Evolutionary conservation across 2,888 invertebrate genomes (phyloP).

Genomic region (Drosophila longiperda): DNA sequence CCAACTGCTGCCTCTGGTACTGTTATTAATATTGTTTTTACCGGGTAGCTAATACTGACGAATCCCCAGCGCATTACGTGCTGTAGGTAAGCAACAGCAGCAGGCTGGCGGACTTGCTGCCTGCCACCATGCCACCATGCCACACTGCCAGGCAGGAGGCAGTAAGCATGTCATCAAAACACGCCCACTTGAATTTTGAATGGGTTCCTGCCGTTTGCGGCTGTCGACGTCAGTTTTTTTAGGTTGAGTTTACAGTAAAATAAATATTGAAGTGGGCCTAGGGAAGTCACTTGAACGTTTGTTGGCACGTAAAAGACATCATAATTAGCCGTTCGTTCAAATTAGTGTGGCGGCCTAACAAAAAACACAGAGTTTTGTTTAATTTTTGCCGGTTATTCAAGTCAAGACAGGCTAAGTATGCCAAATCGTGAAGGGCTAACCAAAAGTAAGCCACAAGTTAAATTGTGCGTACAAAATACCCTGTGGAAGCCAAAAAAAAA

Average conservation of each 20-base stretch:
- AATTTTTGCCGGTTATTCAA: conserved; percentile 7
- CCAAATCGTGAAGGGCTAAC: conserved; percentile 32
- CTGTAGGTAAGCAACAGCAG: conserved; percentile 66
- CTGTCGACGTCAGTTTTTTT: conserved; percentile 48
- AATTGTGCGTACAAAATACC: background rate
- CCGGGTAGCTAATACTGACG: conserved; percentile 77
- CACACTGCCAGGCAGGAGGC: background rate
- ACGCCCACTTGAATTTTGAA: conserved; percentile 80
- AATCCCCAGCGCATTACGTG: conserved; percentile 82
- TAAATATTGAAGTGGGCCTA: conserved; percentile 74
- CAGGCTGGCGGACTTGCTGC: conserved; percentile 3
- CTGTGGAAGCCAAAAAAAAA: background rate
- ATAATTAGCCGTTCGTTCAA: conserved; percentile 71
- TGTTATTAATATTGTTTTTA: conserved; percentile 83
- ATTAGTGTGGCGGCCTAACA: conserved; percentile 52
- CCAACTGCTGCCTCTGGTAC: conserved; percentile 55
- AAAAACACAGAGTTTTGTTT: conserved; percentile 19
- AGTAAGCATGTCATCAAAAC: conserved; percentile 75
- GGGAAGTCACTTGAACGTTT: conserved; percentile 75
- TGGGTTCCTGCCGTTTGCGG: conserved; percentile 51
- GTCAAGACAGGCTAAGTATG: conserved; percentile 29
- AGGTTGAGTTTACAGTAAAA: conserved; percentile 77
- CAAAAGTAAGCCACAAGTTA: background rate
- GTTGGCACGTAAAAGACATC: conserved; percentile 79
- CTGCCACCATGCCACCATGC: too few species aligned